Percentiles rank a stretch among this genome's conserved stretches.
Evolutionary conservation across 2,113 vertebrate species (phyloP).

Genomic region (Coreoperca whiteheadi): DNA sequence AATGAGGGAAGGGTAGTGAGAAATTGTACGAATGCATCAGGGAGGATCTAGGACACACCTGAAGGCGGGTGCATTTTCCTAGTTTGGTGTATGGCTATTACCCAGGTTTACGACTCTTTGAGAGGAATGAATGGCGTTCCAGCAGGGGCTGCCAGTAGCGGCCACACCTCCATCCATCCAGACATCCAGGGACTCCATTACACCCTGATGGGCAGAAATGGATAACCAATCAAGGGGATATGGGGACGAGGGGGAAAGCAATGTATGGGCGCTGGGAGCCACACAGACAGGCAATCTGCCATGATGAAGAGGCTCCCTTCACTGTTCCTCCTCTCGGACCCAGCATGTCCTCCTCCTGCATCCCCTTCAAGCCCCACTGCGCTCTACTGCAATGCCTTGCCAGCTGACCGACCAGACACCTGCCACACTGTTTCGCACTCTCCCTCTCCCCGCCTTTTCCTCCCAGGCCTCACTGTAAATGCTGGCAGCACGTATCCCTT

Average conservation of each 20-base stretch:
- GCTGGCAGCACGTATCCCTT: constrained; percentile 11
- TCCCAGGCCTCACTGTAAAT: constrained; percentile 5
- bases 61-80: constrained; percentile 50
- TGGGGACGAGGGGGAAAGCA: constrained; percentile 57
- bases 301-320: constrained; percentile 81
- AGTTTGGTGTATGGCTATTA: constrained; percentile 60
- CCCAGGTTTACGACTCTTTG: constrained; percentile 50
- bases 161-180: constrained; percentile 75
- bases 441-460: not conserved
- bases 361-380: constrained; percentile 82
- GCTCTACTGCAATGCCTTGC: constrained; percentile 37
- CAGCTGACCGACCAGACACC: constrained; percentile 57
- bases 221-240: constrained; percentile 79
- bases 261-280: constrained; percentile 65
- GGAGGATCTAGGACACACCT: constrained; percentile 51
- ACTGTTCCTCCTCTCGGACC: constrained; percentile 53
- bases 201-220: constrained; percentile 78
- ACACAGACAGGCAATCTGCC: constrained; percentile 83
- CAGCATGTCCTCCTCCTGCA: constrained; percentile 70
- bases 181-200: constrained; percentile 79
- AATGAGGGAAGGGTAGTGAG: constrained; percentile 39
- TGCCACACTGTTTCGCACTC: constrained; percentile 31
- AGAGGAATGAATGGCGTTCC: constrained; percentile 52
- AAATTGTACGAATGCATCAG: constrained; percentile 52
- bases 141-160: constrained; percentile 61